phyloP scores from a whole-genome alignment of 2,888 invertebrate species.

The Muschampia plurimacula region DNA sequence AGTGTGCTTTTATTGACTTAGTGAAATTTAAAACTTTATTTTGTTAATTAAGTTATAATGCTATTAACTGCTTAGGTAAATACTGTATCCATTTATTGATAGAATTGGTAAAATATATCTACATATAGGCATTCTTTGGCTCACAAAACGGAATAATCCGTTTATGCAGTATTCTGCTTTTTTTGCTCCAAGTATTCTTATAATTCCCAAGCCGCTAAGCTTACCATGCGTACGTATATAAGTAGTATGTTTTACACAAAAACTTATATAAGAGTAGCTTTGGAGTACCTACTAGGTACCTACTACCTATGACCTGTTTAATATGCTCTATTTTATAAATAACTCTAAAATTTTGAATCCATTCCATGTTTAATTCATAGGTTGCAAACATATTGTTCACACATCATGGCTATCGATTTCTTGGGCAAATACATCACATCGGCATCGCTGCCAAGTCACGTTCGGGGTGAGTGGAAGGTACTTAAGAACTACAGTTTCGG shows the following conservation, averaged over 20 bases:
- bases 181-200: too few relatives aligned
- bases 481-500: constrained; percentile 52
- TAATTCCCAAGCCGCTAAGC: too few relatives aligned
- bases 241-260: too few relatives aligned
- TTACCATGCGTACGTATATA: too few relatives aligned
- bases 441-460: constrained; percentile 76
- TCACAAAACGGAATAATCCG: too few relatives aligned
- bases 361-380: constrained; percentile 37
- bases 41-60: not conserved
- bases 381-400: constrained; percentile 43
- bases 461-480: constrained; percentile 52
- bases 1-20: not conserved
- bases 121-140: not conserved
- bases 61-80: too few relatives aligned
- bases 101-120: not conserved
- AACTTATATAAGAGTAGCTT: too few relatives aligned
- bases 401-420: constrained; percentile 47
- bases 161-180: too few relatives aligned
- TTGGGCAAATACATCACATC: constrained; percentile 48
- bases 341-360: constrained; percentile 39
- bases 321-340: not conserved
- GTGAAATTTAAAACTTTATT: not conserved
- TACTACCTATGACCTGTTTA: not conserved
- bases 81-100: too few relatives aligned
- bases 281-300: too few relatives aligned